Evolutionary conservation across 2,113 vertebrate genomes (phyloP).

Genomic region (Poecile atricapillus): DNA sequence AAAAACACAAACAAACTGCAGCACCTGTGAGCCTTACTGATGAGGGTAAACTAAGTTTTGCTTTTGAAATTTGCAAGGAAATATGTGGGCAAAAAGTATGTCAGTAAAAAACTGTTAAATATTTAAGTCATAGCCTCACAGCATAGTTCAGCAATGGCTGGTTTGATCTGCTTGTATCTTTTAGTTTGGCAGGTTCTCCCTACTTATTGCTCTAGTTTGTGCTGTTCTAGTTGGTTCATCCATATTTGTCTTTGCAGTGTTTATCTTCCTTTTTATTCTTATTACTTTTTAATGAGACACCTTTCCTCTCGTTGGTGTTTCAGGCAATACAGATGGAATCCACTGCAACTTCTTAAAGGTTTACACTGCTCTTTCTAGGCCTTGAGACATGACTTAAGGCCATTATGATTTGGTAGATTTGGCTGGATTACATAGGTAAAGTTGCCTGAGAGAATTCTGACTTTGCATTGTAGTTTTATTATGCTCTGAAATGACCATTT

Average conservation of each 20-base stretch:
- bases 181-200: neutral
- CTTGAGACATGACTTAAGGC: neutral
- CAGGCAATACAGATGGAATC: neutral
- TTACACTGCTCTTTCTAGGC: neutral
- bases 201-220: neutral
- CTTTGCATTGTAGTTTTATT: neutral
- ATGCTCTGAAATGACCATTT: neutral
- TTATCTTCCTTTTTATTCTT: constrained; percentile 34
- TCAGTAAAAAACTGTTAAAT: constrained; percentile 58
- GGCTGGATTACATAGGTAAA: neutral
- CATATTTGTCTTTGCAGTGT: neutral
- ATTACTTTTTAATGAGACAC: neutral
- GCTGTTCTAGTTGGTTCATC: neutral
- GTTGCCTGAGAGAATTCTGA: neutral
- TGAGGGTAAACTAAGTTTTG: constrained; percentile 18
- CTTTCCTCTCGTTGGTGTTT: neutral
- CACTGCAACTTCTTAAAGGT: neutral
- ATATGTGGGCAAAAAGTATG: constrained; percentile 31
- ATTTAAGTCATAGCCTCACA: constrained; percentile 46
- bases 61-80: constrained; percentile 45
- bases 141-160: constrained; percentile 21
- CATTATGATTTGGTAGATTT: neutral
- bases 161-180: constrained; percentile 41
- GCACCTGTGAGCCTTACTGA: constrained; percentile 38
- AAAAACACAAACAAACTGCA: constrained; percentile 48